Evolutionary conservation across 2,888 invertebrate species (phyloP), one percentile per base, ranked within the genome.

Genomic region (Ceramica pisi): DNA sequence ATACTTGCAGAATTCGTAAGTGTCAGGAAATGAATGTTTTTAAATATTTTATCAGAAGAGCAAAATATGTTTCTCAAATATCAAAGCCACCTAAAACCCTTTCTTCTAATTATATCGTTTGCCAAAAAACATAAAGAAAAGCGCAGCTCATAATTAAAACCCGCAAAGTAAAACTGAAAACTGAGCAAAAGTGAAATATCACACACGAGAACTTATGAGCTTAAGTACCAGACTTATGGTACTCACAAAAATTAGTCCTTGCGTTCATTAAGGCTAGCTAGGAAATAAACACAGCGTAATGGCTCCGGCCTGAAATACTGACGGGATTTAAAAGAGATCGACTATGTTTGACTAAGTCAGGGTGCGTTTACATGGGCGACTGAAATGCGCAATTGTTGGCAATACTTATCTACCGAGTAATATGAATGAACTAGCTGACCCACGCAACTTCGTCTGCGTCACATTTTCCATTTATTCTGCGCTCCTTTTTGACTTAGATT

Each of bases 181-280:
- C 50, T 60, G 60, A 56, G 55, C 31, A 50, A 77, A 67, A 55
- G 44, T 62, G 51, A 53, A 73, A 73, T 70, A 69, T 61, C 61
- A 67, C 51, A 67, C 60, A 67, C 63, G 56, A 62, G 48, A 59
- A 59, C 72, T 68, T 57, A 51, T 51, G 26, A 35, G 35, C 38
- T 51, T 63, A 72, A 82, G 63, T 75, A 65, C 35, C 46, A 65
- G 67, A 78, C 66, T 83, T 74, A 74, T 57, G 62, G 73, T 68
- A 75, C 70, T 84, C 57, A 67, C 57, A 62, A 75, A 75, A 79
- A 81, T 81, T 81, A 84, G 79, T 70, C 67, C 61, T 72, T 72
- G 68, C 82, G 67, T 83, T 84, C 64, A 83, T 82, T 82, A 83
- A 72, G 63, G 67, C 64, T 48, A 51, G 66, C 57, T 68, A 67